Evolutionary conservation across 1,140 invertebrate genomes (phyloP).

Genomic region (Drosophila pruinosa): DNA sequence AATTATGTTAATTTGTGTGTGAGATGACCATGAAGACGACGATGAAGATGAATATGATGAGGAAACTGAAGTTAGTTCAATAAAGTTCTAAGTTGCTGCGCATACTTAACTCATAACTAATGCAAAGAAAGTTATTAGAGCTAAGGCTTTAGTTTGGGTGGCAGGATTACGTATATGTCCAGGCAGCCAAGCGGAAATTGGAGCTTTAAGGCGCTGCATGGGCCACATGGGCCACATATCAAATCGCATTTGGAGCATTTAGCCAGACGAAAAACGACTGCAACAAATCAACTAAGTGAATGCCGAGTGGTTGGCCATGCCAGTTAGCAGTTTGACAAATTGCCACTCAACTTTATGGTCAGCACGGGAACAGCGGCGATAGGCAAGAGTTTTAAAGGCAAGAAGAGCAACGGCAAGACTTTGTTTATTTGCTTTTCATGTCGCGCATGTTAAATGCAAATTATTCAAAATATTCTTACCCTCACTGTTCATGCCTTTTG

Average conservation of each 20-base stretch:
- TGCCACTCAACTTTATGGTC: constrained; percentile 54
- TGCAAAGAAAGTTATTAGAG: constrained; percentile 57
- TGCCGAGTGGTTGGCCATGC: constrained; percentile 50
- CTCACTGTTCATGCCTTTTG: not conserved
- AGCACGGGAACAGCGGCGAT: not conserved
- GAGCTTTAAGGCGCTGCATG: constrained; percentile 16
- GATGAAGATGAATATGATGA: not conserved
- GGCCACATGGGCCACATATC: constrained; percentile 53
- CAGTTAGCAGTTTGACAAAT: constrained; percentile 76
- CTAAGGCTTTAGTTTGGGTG: not conserved
- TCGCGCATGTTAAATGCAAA: constrained; percentile 79
- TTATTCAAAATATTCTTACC: constrained; percentile 64
- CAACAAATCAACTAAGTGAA: constrained; percentile 75
- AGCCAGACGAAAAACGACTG: constrained; percentile 73
- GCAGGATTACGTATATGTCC: constrained; percentile 60
- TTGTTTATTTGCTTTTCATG: constrained; percentile 78
- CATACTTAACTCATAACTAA: constrained; percentile 56
- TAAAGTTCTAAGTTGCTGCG: constrained; percentile 34
- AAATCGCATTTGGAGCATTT: constrained; percentile 73
- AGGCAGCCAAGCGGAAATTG: constrained; percentile 27
- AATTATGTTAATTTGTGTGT: constrained; percentile 69
- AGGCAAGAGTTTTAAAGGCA: not conserved
- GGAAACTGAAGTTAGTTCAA: constrained; percentile 24
- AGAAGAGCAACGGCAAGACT: constrained; percentile 38
- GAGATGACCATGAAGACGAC: not conserved